Conservation (phyloP, 2,888 invertebrate genomes). For the Lasioglossum zephyrum region DNA sequence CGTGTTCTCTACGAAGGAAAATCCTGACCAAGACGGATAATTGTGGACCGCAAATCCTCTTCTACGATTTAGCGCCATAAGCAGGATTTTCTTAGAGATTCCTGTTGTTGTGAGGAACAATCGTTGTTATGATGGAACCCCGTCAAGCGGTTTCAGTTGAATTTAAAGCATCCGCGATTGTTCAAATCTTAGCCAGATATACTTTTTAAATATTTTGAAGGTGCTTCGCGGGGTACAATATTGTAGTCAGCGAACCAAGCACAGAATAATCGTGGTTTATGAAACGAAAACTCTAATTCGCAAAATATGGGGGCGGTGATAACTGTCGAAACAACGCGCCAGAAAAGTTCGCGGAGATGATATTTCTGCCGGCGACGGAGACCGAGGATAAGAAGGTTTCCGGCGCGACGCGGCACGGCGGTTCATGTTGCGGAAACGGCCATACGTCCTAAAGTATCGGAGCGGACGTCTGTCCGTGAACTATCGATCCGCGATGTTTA, state of each 20-base stretch:
- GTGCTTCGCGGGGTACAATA: no score
- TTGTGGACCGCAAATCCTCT: slow-evolving; percentile 20
- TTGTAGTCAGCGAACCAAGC: no score
- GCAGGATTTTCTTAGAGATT: background rate
- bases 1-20: slow-evolving; percentile 15
- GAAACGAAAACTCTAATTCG: background rate
- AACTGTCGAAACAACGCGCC: slow-evolving; percentile 37
- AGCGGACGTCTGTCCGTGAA: slow-evolving; percentile 11
- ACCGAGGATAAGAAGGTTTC: background rate
- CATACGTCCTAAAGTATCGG: background rate
- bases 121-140: background rate
- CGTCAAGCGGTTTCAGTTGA: background rate
- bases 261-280: background rate
- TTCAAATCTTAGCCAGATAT: background rate
- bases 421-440: background rate
- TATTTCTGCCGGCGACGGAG: slow-evolving; percentile 19
- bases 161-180: background rate
- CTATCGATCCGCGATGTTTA: slow-evolving; percentile 36
- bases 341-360: slow-evolving; percentile 33
- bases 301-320: slow-evolving; percentile 14
- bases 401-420: background rate
- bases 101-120: background rate
- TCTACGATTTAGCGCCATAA: background rate
- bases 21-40: slow-evolving; percentile 16
- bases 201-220: background rate